phyloP scores from a whole-genome alignment of 2,113 vertebrate species.

The Malurus melanocephalus region DNA sequence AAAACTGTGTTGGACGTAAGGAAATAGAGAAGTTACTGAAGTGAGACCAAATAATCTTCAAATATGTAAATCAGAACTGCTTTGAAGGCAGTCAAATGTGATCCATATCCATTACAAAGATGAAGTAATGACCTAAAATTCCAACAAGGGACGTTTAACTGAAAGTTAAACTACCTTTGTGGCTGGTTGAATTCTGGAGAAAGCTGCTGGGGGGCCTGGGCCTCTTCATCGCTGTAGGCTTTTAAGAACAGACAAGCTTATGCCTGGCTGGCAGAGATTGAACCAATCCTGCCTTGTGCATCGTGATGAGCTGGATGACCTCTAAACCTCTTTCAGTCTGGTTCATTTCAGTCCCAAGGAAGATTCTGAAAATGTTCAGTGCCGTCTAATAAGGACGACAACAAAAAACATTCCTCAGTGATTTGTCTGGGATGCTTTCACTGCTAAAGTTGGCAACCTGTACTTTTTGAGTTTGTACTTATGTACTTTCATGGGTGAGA shows the following conservation, averaged over 20 bases:
- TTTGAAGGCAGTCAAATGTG: neutral
- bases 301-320: neutral
- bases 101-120: neutral
- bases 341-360: neutral
- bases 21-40: neutral
- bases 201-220: neutral
- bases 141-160: neutral
- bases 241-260: neutral
- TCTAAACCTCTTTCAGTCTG: neutral
- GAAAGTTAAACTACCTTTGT: neutral
- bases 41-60: neutral
- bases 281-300: neutral
- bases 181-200: neutral
- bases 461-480: neutral
- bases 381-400: neutral
- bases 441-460: neutral
- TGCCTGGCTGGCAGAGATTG: neutral
- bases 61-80: neutral
- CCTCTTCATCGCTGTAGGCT: neutral
- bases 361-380: neutral
- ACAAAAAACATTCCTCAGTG: neutral
- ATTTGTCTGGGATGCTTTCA: neutral
- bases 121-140: slow-evolving; percentile 6
- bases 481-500: neutral
- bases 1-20: neutral